Conservation (phyloP, 1,140 invertebrate species). For the Cydia splendana region DNA sequence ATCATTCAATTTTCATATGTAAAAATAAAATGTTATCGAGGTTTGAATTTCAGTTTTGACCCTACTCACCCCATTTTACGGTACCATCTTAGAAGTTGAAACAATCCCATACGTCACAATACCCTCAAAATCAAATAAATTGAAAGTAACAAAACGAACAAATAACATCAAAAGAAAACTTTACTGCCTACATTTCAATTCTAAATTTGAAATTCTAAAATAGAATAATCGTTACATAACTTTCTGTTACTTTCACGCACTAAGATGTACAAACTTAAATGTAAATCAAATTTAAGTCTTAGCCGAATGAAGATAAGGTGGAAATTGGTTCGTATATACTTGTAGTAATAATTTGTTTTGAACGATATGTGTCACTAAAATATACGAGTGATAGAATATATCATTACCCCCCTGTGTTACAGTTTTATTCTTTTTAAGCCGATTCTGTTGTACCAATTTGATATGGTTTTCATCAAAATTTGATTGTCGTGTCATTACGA, state of each 20-base stretch:
- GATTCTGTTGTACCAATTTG: no score
- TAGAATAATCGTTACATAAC: conserved; percentile 5
- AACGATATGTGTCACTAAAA: not conserved
- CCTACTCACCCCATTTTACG: no score
- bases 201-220: conserved; percentile 14
- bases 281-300: not conserved
- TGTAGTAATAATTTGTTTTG: not conserved
- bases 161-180: conserved; percentile 19
- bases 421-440: not conserved
- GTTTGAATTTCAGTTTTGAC: no score
- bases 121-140: not conserved
- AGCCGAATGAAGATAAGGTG: not conserved
- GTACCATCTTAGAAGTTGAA: not conserved
- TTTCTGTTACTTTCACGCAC: conserved; percentile 6
- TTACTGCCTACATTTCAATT: conserved; percentile 21
- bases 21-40: no score
- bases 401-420: conserved; percentile 11
- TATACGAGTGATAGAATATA: conserved; percentile 4
- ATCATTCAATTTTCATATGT: no score
- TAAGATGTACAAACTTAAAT: not conserved
- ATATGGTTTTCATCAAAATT: no score
- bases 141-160: not conserved
- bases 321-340: not conserved
- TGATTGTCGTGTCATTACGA: no score
- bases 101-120: not conserved